Evolutionary conservation across 2,113 vertebrate species (phyloP), one percentile per base, ranked within the genome.

Genomic region (Galbula dea): DNA sequence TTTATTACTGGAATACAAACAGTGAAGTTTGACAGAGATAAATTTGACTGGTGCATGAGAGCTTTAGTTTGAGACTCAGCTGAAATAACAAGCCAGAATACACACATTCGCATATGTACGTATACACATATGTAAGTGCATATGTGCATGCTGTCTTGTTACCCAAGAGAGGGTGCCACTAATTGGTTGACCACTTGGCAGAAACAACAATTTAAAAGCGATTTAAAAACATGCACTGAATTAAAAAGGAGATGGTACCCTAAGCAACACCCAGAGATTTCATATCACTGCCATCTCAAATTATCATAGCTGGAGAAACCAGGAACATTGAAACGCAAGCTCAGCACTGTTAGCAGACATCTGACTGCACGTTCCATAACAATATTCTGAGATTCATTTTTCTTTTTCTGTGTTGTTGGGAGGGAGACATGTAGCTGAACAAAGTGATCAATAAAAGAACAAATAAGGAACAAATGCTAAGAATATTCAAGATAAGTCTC

Each of bases 371-470:
- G 0, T 58, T 85, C 74, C 46, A 51, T 30, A 91, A 51, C 52
- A 59, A 24, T n/a, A 19, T 66, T 83, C 48, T 43, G 45, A 43
- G 59, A 77, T 81, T 76, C 43, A 88, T 88, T 91, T 94, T 93
- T 92, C 59, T 83, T 92, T 83, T 94, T 88, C 59, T 86, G 71
- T 27, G 52, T 77, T 83, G 36, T 1, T 67, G 43, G 15, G 59
- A 76, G 79, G 49, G 55, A 76, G 46, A 75, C 9, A 27, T 16
- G n/a, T 49, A 66, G 46, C 57, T 83, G 78, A 48, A 77, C 55
- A 83, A 83, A 92, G 18, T 93, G 59, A 91, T 95, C 85, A 88
- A 89, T 94, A 92, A 55, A 69, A 85, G 62, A 76, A 90, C 51
- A 90, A 92, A 89, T 68, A 93, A 69, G 65, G 81, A 87, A 59